Evolutionary conservation across 2,797 vertebrate species (phyloP).

Genomic region (Nothura maculosa): DNA sequence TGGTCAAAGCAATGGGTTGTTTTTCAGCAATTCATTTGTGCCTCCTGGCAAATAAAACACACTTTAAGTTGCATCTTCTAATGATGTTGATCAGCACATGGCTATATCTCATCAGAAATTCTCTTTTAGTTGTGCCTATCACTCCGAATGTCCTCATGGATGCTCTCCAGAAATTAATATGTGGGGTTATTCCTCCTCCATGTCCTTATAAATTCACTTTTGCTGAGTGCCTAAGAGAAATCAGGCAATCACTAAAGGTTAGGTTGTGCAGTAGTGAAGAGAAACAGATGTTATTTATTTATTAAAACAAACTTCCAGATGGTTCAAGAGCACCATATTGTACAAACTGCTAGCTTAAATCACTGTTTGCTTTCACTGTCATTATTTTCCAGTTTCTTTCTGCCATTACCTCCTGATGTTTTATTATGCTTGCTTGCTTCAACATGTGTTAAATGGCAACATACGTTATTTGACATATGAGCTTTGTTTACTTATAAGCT

Average conservation of each 20-base stretch:
- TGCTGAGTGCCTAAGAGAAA: neutral
- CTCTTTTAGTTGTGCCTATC: neutral
- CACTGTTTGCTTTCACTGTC: neutral
- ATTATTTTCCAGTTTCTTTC: neutral
- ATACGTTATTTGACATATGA: neutral
- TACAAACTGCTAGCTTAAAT: neutral
- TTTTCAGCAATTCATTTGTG: neutral
- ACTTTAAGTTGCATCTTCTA: neutral
- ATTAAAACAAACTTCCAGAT: slow-evolving; percentile 46
- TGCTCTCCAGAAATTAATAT: neutral
- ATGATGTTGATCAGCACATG: neutral
- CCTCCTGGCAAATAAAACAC: neutral
- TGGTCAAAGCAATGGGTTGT: neutral
- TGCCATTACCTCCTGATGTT: neutral
- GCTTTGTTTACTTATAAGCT: neutral
- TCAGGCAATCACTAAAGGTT: neutral
- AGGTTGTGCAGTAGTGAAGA: neutral
- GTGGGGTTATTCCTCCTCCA: neutral
- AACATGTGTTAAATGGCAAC: neutral
- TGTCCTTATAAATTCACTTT: neutral
- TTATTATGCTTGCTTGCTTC: neutral
- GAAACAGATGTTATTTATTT: slow-evolving; percentile 45
- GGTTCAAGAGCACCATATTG: slow-evolving; percentile 1
- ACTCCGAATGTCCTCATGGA: neutral
- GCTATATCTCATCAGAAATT: neutral